Conservation (phyloP, 2,113 vertebrate species). For the Drymodes brunneopygia region DNA sequence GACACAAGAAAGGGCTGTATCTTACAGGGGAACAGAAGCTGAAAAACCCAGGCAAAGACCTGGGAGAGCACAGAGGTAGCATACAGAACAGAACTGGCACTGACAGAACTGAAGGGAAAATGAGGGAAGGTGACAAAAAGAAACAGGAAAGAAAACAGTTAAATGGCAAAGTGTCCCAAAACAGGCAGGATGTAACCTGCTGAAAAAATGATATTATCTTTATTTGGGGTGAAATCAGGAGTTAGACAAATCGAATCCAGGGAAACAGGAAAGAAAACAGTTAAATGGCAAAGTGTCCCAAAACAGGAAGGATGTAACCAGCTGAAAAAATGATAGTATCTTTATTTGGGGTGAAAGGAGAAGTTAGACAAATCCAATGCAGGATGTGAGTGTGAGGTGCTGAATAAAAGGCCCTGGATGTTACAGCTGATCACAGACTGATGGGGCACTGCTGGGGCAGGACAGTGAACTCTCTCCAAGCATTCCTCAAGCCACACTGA, state of each 20-base stretch:
- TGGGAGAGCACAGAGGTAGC: background rate
- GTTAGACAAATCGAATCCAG: background rate
- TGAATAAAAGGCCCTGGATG: background rate
- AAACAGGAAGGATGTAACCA: background rate
- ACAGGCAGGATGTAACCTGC: background rate
- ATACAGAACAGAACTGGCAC: background rate
- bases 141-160: background rate
- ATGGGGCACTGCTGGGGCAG: background rate
- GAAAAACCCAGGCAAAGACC: background rate
- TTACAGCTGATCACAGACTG: background rate
- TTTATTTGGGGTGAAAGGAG: background rate
- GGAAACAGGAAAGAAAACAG: background rate
- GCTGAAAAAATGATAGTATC: background rate
- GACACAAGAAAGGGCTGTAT: background rate
- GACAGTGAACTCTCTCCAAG: background rate
- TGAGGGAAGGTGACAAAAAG: background rate
- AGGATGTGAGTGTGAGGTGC: background rate
- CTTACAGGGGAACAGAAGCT: background rate
- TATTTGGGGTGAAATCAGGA: background rate
- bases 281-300: background rate
- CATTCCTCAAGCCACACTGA: background rate
- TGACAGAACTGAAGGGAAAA: background rate
- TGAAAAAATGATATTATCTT: background rate
- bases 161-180: background rate
- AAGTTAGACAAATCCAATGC: background rate